These are phyloP conservation scores for Dendroctonus valens DNA, from an alignment of 1,140 invertebrate genomes.

Conservation along the genomic window DNA sequence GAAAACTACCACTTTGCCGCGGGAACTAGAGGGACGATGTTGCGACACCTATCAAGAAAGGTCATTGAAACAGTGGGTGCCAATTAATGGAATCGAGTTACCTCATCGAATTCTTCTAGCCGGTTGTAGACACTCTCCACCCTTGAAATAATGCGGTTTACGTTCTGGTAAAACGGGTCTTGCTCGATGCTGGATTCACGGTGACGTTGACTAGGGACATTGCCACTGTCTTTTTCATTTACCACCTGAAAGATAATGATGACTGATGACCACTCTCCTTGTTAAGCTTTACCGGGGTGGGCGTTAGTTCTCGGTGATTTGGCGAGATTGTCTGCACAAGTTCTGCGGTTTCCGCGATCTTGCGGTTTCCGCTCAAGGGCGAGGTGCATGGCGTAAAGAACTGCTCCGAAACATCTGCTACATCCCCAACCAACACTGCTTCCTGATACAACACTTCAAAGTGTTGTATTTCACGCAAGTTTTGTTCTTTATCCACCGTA, in stretches of 20 bases:
- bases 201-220: neutral
- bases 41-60: too few relatives aligned
- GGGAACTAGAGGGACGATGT: neutral
- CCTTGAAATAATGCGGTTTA: conserved; percentile 29
- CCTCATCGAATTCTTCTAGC: conserved; percentile 28
- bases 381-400: conserved; percentile 2
- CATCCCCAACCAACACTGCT: neutral
- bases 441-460: too few relatives aligned
- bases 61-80: too few relatives aligned
- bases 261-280: too few relatives aligned
- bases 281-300: too few relatives aligned
- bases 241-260: too few relatives aligned
- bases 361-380: neutral
- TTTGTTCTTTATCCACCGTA: too few relatives aligned
- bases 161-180: conserved; percentile 19
- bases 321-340: neutral
- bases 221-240: too few relatives aligned
- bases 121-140: conserved; percentile 35
- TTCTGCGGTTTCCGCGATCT: neutral
- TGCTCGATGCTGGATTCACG: neutral
- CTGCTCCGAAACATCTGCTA: neutral
- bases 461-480: too few relatives aligned
- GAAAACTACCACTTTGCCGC: conserved; percentile 5
- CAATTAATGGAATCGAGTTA: neutral
- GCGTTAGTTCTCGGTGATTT: too few relatives aligned